Evolutionary conservation across 1,140 invertebrate genomes (phyloP), one percentile per base, ranked within the genome.

Genomic region (Choristoneura fumiferana): DNA sequence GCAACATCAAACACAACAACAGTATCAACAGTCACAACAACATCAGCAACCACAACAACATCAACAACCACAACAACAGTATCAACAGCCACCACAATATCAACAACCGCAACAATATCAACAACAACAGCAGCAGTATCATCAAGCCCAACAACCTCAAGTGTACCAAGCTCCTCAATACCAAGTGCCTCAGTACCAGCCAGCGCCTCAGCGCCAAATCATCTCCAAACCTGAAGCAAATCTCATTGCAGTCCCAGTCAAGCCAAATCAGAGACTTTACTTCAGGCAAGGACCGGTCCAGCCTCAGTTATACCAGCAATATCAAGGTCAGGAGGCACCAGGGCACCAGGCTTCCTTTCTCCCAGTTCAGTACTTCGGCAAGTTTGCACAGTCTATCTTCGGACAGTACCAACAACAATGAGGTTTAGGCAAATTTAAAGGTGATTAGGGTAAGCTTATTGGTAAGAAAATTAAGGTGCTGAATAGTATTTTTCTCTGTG

Each of bases 331-430:
- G 13, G 9, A 17, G 13, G 8, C 34, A 14, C 43, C 34, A 18
- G 40, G 22, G 8, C 33, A 58, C 35, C 29, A 57, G 8, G 54
- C 71, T 1, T 67, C 77, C 0, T 81, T 75, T 43, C 76, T 83
- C 10, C 70, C 78, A 3, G 75, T 87, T 0, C 83, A 88, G 45
- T 88, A 84, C 58, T 84, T 84, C 34, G 83, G 81, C 0, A 84
- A 86, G 62, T 84, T 77, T 29, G 80, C 83, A 0, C 77, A 76
- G 18, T 74, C 73, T 0, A 68, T 84, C 9, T 78, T 82, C 49
- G 61, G 63, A 29, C 67, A 69, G 12, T 59, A 69, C 29, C 71
- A 71, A 56, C 78, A 74, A 6, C 22, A 43, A 1, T 49, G 43
- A 49, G 12, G 18, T 37, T 15, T 53, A 29, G 22, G 33, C 10